Evolutionary conservation across 2,797 vertebrate genomes (phyloP).

Genomic region (Channallabes apus): DNA sequence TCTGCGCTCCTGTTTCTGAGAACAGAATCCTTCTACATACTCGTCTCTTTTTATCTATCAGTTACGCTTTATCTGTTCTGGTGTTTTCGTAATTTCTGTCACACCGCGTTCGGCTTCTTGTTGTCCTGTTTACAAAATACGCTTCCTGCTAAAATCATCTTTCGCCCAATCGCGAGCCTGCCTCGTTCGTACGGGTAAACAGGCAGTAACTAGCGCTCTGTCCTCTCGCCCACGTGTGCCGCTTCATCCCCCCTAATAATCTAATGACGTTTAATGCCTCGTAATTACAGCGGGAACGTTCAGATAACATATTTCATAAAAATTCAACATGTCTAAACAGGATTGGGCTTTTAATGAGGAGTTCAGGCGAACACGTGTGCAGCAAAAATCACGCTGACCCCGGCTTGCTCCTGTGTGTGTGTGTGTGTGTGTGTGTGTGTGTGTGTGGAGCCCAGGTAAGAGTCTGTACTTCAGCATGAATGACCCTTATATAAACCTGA

Average conservation of each 20-base stretch:
- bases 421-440: constrained; percentile 10
- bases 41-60: background rate
- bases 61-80: background rate
- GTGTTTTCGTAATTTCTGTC: background rate
- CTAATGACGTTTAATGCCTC: constrained; percentile 14
- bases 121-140: background rate
- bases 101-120: no score
- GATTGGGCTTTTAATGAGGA: background rate
- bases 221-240: background rate
- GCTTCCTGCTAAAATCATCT: background rate
- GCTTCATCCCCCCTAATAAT: background rate
- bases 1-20: background rate
- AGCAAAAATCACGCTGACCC: background rate
- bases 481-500: constrained; percentile 36
- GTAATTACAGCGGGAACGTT: constrained; percentile 1
- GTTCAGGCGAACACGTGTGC: background rate
- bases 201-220: background rate
- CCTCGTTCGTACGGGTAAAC: background rate
- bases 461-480: constrained; percentile 26
- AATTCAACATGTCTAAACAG: background rate
- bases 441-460: constrained; percentile 13
- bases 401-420: background rate
- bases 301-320: background rate
- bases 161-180: background rate
- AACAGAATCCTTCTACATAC: background rate